Evolutionary conservation across 2,888 invertebrate genomes (phyloP).

Genomic region (Eremobia ochroleuca): DNA sequence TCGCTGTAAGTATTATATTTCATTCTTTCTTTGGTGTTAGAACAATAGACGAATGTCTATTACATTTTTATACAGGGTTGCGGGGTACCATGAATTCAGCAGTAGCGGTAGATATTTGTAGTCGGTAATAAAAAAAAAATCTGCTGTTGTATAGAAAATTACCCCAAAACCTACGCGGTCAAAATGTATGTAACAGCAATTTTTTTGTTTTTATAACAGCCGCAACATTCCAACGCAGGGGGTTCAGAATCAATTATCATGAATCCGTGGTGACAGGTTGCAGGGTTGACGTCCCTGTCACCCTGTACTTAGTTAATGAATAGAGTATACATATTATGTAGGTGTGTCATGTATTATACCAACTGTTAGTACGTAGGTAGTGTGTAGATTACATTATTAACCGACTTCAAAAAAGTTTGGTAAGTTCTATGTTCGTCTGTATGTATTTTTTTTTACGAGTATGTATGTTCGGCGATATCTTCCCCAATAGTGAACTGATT

Average conservation of each 20-base stretch:
- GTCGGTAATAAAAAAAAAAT: not conserved
- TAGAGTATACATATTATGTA: too few species aligned
- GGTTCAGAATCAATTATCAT: not conserved
- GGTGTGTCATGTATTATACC: not conserved
- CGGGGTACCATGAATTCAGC: not conserved
- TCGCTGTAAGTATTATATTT: slow-evolving; percentile 42
- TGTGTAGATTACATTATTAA: not conserved
- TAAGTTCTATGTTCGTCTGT: not conserved
- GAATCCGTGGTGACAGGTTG: not conserved
- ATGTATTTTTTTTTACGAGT: not conserved
- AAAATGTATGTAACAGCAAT: not conserved
- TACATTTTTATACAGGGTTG: not conserved
- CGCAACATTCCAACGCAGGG: not conserved
- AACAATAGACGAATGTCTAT: not conserved
- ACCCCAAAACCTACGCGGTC: too few species aligned
- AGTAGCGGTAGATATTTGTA: not conserved
- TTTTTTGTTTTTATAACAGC: not conserved
- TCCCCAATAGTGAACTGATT: not conserved
- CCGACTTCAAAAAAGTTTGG: not conserved
- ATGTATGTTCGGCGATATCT: not conserved
- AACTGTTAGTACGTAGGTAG: not conserved
- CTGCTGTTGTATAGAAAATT: too few species aligned
- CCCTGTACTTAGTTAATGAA: too few species aligned
- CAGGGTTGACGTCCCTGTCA: not conserved
- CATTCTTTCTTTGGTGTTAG: not conserved